These are phyloP conservation scores for Drosophila bocki DNA, from an alignment of 1,140 invertebrate species.

Conservation along the genomic window DNA sequence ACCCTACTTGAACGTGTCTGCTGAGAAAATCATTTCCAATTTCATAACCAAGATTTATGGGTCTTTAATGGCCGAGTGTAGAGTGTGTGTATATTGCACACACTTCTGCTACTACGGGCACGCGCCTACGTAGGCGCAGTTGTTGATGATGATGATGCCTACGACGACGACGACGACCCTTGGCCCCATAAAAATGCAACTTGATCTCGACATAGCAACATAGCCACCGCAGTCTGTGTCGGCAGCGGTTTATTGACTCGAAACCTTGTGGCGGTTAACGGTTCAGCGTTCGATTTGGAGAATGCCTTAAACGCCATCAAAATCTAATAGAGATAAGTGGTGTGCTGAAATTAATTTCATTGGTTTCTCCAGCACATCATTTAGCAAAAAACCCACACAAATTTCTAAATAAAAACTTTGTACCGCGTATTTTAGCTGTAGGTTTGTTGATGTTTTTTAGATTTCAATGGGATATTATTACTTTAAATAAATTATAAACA, in stretches of 20 bases:
- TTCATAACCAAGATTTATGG: slow-evolving; percentile 62
- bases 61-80: slow-evolving; percentile 43
- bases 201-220: slow-evolving; percentile 42
- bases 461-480: neutral
- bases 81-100: slow-evolving; percentile 21
- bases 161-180: slow-evolving; percentile 37
- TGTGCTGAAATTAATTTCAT: slow-evolving; percentile 33
- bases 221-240: slow-evolving; percentile 26
- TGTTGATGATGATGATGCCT: slow-evolving; percentile 18
- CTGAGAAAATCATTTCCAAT: slow-evolving; percentile 48
- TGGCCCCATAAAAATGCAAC: slow-evolving; percentile 56
- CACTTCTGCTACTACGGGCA: slow-evolving; percentile 26
- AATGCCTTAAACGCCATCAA: slow-evolving; percentile 36
- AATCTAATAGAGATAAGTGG: slow-evolving; percentile 36
- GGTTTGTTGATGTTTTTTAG: neutral
- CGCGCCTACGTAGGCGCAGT: slow-evolving; percentile 49
- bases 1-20: slow-evolving; percentile 32
- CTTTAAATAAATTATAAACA: neutral
- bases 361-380: slow-evolving; percentile 26
- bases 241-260: slow-evolving; percentile 43
- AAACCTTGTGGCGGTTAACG: slow-evolving; percentile 51
- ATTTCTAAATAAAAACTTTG: neutral
- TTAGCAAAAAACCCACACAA: slow-evolving; percentile 1
- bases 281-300: slow-evolving; percentile 29
- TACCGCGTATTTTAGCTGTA: no score